phyloP scores from a whole-genome alignment of 2,113 vertebrate genomes.

The Cryptotis parvus region DNA sequence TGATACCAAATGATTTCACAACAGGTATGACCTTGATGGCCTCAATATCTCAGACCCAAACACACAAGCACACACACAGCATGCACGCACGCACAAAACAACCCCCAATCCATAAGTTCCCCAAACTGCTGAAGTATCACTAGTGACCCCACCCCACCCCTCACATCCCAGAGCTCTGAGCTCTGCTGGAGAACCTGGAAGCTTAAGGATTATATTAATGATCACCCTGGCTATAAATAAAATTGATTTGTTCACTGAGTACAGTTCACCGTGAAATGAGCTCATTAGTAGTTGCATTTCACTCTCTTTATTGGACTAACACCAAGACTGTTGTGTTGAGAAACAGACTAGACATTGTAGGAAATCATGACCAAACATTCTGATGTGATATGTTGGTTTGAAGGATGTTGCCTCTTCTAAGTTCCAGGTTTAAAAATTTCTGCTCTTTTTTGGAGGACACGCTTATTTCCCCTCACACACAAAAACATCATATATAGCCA shows the following conservation, averaged over 20 bases:
- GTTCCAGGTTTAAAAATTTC: conserved; percentile 21
- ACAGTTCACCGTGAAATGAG: not conserved
- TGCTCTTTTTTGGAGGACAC: not conserved
- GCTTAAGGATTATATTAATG: not conserved
- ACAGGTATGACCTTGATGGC: too few species aligned
- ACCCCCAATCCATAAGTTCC: too few species aligned
- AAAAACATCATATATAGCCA: not conserved
- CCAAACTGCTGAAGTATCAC: too few species aligned
- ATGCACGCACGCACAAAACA: too few species aligned
- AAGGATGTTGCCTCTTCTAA: not conserved
- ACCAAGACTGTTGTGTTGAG: not conserved
- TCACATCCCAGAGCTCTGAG: too few species aligned
- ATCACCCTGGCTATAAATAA: not conserved
- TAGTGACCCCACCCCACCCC: too few species aligned
- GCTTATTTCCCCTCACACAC: not conserved
- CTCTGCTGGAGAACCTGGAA: too few species aligned
- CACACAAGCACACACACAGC: too few species aligned
- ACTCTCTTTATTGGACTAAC: conserved; percentile 35
- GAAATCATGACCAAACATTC: not conserved
- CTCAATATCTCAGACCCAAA: too few species aligned
- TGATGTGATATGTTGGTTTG: not conserved
- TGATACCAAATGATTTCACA: too few species aligned
- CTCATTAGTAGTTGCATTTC: not conserved
- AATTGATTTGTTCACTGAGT: not conserved
- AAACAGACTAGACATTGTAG: not conserved